Conservation (phyloP, 2,888 invertebrate species). For the Macrophya annulata region DNA sequence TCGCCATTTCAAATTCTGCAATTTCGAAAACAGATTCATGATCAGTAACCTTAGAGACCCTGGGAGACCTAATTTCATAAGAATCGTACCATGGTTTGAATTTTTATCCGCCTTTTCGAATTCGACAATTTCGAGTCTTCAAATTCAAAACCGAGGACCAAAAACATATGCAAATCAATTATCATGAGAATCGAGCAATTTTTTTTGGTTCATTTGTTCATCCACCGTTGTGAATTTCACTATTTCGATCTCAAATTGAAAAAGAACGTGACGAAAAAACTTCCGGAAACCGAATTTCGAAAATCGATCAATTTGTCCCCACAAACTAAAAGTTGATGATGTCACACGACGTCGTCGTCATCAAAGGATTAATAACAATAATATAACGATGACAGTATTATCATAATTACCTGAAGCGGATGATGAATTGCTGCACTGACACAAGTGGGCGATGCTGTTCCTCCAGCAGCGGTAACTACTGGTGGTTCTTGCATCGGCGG, state of each 20-base stretch:
- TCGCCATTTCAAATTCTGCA: too few relatives aligned
- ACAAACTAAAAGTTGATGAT: background rate
- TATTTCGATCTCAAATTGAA: background rate
- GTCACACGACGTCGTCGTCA: background rate
- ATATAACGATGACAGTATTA: background rate
- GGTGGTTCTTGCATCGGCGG: conserved; percentile 74
- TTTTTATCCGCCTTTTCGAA: background rate
- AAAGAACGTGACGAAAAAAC: background rate
- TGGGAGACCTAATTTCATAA: background rate
- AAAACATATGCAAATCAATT: too few relatives aligned
- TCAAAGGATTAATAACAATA: background rate
- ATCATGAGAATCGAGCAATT: too few relatives aligned
- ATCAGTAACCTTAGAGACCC: too few relatives aligned
- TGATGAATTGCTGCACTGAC: conserved; percentile 67
- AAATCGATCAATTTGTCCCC: background rate
- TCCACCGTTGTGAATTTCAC: background rate
- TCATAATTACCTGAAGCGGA: conserved; percentile 66
- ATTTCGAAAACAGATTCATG: too few relatives aligned
- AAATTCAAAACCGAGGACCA: too few relatives aligned
- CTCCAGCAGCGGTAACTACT: conserved; percentile 67
- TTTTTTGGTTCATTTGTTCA: too few relatives aligned
- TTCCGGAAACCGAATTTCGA: background rate
- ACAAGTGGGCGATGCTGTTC: conserved; percentile 66
- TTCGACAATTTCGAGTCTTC: background rate
- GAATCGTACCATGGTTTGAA: background rate